Conservation (phyloP, 2,797 vertebrate species). For the Tragopan temminckii region DNA sequence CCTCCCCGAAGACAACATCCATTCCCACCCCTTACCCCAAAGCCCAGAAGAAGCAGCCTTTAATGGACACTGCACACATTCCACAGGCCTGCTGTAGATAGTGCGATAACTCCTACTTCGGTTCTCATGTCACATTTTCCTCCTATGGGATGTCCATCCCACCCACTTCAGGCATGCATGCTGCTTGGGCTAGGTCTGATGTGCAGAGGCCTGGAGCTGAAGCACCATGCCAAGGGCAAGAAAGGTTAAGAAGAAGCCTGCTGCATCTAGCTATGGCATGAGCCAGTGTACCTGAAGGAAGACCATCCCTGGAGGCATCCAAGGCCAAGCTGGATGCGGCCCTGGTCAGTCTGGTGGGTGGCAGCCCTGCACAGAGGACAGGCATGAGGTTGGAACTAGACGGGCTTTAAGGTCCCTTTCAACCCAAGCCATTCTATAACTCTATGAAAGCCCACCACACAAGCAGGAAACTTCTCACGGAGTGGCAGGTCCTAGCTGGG, state of each 20-base stretch:
- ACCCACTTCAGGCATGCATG: fast-evolving
- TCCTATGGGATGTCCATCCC: fast-evolving
- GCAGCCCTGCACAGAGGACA: not conserved
- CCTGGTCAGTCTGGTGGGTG: not conserved
- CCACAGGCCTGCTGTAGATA: not conserved
- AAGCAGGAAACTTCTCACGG: fast-evolving
- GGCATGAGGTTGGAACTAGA: not conserved
- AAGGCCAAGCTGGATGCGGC: not conserved
- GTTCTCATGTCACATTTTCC: fast-evolving
- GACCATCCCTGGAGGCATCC: not conserved
- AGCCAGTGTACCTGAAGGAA: fast-evolving
- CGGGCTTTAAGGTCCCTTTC: not conserved
- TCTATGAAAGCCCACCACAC: fast-evolving
- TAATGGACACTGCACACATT: fast-evolving
- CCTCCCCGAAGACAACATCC: not conserved
- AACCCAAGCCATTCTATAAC: not conserved
- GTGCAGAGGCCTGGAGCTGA: not conserved
- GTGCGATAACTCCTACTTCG: not conserved
- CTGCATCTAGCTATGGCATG: fast-evolving
- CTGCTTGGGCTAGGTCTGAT: not conserved
- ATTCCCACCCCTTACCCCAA: not conserved
- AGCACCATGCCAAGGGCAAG: not conserved
- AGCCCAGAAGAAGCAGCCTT: not conserved
- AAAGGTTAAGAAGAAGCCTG: not conserved
- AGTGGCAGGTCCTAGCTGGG: fast-evolving